phyloP scores from a whole-genome alignment of 2,888 invertebrate genomes.

The Bellardia bayeri region DNA sequence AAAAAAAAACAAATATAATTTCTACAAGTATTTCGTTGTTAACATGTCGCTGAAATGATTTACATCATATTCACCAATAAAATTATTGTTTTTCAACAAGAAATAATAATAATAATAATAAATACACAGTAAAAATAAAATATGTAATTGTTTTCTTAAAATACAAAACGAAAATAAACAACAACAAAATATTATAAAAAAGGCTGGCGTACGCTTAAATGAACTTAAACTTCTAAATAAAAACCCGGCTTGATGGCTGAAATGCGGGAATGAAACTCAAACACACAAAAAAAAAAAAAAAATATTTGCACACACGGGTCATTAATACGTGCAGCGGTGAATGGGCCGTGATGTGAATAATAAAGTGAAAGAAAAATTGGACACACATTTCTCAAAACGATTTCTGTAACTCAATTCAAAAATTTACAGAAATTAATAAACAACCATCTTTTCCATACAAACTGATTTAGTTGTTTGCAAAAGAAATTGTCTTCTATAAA shows the following conservation, averaged over 20 bases:
- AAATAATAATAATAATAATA: slow-evolving; percentile 40
- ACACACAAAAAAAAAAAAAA: slow-evolving; percentile 4
- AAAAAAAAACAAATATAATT: slow-evolving; percentile 1
- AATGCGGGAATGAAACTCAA: not conserved
- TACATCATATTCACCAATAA: slow-evolving; percentile 61
- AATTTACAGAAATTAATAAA: slow-evolving; percentile 38
- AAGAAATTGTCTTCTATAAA: not conserved
- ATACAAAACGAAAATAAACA: slow-evolving; percentile 39
- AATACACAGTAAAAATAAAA: slow-evolving; percentile 36
- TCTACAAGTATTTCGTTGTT: slow-evolving; percentile 44
- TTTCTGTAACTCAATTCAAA: slow-evolving; percentile 40
- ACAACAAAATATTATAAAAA: not conserved
- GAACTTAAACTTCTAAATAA: slow-evolving; percentile 39
- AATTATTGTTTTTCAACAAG: slow-evolving; percentile 60
- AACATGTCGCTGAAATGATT: slow-evolving; percentile 68
- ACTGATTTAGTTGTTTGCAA: slow-evolving; percentile 6
- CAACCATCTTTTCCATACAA: slow-evolving; percentile 19
- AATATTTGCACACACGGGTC: slow-evolving; percentile 67
- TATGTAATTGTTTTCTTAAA: slow-evolving; percentile 40
- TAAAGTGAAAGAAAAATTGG: slow-evolving; percentile 48
- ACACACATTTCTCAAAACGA: slow-evolving; percentile 28
- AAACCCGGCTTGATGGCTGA: slow-evolving; percentile 3
- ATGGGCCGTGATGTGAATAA: slow-evolving; percentile 67
- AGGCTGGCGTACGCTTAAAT: slow-evolving; percentile 15
- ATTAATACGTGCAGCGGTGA: slow-evolving; percentile 74